Percentiles rank a stretch among this genome's conserved stretches.
Conservation (phyloP, 2,113 vertebrate genomes). For the Paracanthobrama guichenoti region DNA sequence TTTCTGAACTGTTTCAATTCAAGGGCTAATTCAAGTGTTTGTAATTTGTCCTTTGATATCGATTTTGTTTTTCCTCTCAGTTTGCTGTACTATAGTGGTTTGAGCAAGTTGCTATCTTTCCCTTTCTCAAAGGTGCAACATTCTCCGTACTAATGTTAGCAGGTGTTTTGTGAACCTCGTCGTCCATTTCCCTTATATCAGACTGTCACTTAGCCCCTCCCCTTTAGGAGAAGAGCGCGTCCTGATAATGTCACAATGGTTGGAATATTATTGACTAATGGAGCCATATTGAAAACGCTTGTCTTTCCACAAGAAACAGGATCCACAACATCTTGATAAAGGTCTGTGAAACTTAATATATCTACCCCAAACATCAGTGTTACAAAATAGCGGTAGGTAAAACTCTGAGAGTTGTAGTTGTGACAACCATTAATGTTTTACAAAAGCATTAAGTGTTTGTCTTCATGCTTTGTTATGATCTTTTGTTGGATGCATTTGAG, state of each 20-base stretch:
- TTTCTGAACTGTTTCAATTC: constrained; percentile 71
- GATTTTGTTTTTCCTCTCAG: constrained; percentile 55
- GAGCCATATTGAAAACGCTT: constrained; percentile 17
- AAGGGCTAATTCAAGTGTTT: constrained; percentile 79
- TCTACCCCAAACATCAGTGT: constrained; percentile 10
- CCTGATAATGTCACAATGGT: constrained; percentile 64
- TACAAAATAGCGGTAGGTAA: neutral
- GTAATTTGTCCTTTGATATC: constrained; percentile 56
- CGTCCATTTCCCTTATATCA: constrained; percentile 51
- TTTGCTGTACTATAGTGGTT: constrained; percentile 57
- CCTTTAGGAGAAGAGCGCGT: neutral
- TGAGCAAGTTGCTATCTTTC: constrained; percentile 49
- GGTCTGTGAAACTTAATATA: neutral
- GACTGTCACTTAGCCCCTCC: constrained; percentile 34
- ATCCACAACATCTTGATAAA: neutral
- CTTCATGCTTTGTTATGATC: neutral
- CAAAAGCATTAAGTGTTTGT: neutral
- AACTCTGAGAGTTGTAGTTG: neutral
- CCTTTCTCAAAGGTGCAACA: constrained; percentile 55
- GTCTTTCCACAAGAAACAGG: neutral
- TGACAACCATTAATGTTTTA: neutral
- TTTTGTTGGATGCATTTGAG: constrained; percentile 3
- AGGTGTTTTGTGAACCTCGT: constrained; percentile 62
- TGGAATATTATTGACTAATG: neutral
- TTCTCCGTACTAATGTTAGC: constrained; percentile 56